A percentile compares a stretch with the other conserved stretches of the same genome.
These are phyloP conservation scores for Hartigia nigra DNA, from an alignment of 2,888 invertebrate genomes.

Conservation along the genomic window DNA sequence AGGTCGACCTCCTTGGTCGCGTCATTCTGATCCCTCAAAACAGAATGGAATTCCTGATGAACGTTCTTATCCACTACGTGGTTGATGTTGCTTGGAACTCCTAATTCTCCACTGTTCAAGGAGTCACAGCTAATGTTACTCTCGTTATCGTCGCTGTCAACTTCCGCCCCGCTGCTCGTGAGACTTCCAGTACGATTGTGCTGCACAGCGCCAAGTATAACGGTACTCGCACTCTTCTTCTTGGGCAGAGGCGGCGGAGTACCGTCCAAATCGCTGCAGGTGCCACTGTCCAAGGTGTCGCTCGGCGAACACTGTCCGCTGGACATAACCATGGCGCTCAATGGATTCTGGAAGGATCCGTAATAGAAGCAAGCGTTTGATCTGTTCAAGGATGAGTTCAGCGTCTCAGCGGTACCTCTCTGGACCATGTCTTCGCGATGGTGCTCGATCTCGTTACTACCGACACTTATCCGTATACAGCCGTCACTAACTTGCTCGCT, in stretches of 20 bases:
- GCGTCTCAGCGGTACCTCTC: conserved; percentile 49
- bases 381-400: conserved; percentile 47
- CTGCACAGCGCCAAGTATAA: conserved; percentile 64
- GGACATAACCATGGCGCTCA: conserved; percentile 74
- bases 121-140: conserved; percentile 87
- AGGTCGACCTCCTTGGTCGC: neutral
- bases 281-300: conserved; percentile 86
- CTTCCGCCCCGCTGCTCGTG: conserved; percentile 74
- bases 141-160: conserved; percentile 78
- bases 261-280: conserved; percentile 85
- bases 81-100: conserved; percentile 32
- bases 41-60: conserved; percentile 62
- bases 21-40: neutral
- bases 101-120: conserved; percentile 77
- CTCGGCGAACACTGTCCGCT: conserved; percentile 87
- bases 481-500: conserved; percentile 48
- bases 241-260: conserved; percentile 77
- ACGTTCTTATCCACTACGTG: conserved; percentile 47
- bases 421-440: conserved; percentile 67
- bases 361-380: conserved; percentile 72
- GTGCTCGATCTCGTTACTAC: conserved; percentile 62
- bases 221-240: conserved; percentile 69
- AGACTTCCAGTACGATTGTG: conserved; percentile 70
- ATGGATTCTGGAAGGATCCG: conserved; percentile 70
- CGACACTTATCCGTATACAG: conserved; percentile 72